These are phyloP conservation scores for Melieria omissa DNA, from an alignment of 2,888 invertebrate species.

Conservation along the genomic window DNA sequence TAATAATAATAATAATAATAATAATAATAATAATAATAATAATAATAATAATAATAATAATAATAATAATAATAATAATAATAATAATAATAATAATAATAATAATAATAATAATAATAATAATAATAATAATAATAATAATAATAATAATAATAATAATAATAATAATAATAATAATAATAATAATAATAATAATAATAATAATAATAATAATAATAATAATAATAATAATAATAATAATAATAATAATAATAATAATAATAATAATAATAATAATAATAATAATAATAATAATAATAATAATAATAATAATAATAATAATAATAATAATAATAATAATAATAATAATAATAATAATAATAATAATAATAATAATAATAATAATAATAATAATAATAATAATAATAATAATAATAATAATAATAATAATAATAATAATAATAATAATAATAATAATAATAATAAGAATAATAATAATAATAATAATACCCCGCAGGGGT, in stretches of 20 bases:
- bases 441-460: no score
- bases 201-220: constrained; percentile 4
- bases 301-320: constrained; percentile 4
- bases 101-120: constrained; percentile 4
- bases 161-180: constrained; percentile 4
- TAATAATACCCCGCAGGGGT: background rate
- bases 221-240: constrained; percentile 4
- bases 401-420: constrained; percentile 4
- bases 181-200: constrained; percentile 4
- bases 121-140: constrained; percentile 4
- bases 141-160: constrained; percentile 4
- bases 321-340: constrained; percentile 4
- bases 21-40: constrained; percentile 4
- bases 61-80: constrained; percentile 4
- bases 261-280: constrained; percentile 4
- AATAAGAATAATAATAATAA: constrained; percentile 4
- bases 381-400: constrained; percentile 2
- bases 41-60: constrained; percentile 4
- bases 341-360: constrained; percentile 4
- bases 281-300: constrained; percentile 4
- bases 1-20: no score
- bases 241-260: constrained; percentile 4
- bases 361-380: constrained; percentile 2
- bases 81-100: constrained; percentile 4
- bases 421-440: no score